Evolutionary conservation across 2,888 invertebrate species (phyloP), one percentile per base, ranked within the genome.

Genomic region (Meteorus cinctellus): DNA sequence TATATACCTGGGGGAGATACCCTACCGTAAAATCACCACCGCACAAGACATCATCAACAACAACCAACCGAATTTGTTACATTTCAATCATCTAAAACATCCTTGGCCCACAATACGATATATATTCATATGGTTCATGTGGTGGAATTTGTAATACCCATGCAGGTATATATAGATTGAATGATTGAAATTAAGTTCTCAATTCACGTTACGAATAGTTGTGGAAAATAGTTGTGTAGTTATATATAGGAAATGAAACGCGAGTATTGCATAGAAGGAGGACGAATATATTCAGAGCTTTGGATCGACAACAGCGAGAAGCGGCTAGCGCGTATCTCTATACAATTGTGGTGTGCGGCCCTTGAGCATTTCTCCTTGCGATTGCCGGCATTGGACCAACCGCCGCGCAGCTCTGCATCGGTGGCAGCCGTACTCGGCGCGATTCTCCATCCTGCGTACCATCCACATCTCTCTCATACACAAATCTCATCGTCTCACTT

Each of bases 301-400:
- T 70, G 60, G 60, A 62, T 70, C 55, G 60, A 70, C 70, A 34
- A 60, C 24, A 10, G 12, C 27, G 41, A 48, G 63, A 63, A 63
- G 12, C 29, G 34, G 63, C 63, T 63, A 41, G n/a, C 59, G 14
- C 16, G 34, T 19, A 34, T 3, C 63, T 45, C 51, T 48, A 63
- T 63, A 72, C 62, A 45, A 45, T 62, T 63, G 72, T 14, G 72
- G 63, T 48, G 24, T 45, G 19, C 63, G 67, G 67, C 76, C 72
- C 72, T 72, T 72, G 72, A 72, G 76, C 59, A 72, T 75, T 72
- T 76, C 67, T 72, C 60, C 71, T 55, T 63, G 63, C 48, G 4
- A 19, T 55, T 55, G 55, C 27, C 69, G 55, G 24, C 48, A 72
- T 72, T 63, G 62, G 72, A 72, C 72, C 72, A 72, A 72, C 63